Percentiles rank a stretch among this genome's conserved stretches.
Conservation (phyloP, 2,888 invertebrate species). For the Terebella lapidaria region DNA sequence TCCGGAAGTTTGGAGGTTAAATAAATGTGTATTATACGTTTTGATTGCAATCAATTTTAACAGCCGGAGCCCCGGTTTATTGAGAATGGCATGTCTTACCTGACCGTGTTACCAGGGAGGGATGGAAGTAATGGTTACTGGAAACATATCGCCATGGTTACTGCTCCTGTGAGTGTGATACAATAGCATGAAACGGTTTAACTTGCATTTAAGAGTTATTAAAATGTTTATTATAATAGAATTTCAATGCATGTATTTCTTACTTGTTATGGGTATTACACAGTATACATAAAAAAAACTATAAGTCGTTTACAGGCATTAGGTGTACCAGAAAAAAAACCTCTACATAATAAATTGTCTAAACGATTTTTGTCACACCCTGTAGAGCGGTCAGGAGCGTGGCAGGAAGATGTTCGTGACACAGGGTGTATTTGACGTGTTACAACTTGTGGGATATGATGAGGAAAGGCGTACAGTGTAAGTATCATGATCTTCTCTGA, state of each 20-base stretch:
- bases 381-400: constrained; percentile 5
- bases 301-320: no score
- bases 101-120: constrained; percentile 47
- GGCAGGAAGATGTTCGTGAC: constrained; percentile 9
- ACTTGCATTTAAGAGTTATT: neutral
- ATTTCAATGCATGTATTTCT: neutral
- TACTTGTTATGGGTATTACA: no score
- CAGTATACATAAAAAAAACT: no score
- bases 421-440: constrained; percentile 41
- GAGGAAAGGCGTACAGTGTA: constrained; percentile 10
- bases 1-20: no score
- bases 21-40: no score
- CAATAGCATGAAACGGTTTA: neutral
- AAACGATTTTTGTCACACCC: neutral
- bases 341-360: no score
- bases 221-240: neutral
- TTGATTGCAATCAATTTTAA: constrained; percentile 4
- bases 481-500: no score
- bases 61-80: constrained; percentile 17
- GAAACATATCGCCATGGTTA: constrained; percentile 51
- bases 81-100: constrained; percentile 31
- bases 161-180: constrained; percentile 25
- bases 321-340: no score
- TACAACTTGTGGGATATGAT: constrained; percentile 45
- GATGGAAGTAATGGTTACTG: constrained; percentile 45